Evolutionary conservation across 2,113 vertebrate genomes (phyloP).

Genomic region (Cromileptes altivelis): DNA sequence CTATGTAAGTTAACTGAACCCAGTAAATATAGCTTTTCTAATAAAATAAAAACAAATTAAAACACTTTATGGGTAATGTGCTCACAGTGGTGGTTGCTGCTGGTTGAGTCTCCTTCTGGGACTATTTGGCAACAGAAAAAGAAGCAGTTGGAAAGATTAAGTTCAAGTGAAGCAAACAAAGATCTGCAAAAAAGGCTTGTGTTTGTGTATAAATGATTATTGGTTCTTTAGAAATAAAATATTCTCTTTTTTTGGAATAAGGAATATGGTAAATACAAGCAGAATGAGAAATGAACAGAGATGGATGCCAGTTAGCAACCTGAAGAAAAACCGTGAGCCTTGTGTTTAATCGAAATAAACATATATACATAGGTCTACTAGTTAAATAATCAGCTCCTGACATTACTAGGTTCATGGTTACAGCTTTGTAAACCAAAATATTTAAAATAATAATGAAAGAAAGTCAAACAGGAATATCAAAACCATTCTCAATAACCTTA

Average conservation of each 20-base stretch:
- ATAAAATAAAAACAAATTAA: slow-evolving; percentile 18
- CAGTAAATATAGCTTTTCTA: not conserved
- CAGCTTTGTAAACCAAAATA: not conserved
- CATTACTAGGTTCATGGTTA: not conserved
- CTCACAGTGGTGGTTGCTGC: slow-evolving; percentile 81
- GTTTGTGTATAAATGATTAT: not conserved
- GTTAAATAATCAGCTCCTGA: not conserved
- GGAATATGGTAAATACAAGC: not conserved
- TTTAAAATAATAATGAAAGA: not conserved
- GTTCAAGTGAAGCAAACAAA: slow-evolving; percentile 48
- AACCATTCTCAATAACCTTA: not conserved
- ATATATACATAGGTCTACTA: no score
- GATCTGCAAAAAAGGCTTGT: slow-evolving; percentile 35
- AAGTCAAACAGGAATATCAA: not conserved
- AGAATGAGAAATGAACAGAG: not conserved
- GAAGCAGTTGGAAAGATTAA: slow-evolving; percentile 53
- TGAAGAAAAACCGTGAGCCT: not conserved
- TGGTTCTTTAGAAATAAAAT: slow-evolving; percentile 34
- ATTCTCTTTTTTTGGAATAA: not conserved
- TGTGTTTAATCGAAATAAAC: not conserved
- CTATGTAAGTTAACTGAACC: slow-evolving; percentile 1
- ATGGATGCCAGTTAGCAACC: slow-evolving; percentile 2
- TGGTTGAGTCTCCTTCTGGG: slow-evolving; percentile 77
- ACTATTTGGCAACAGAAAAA: slow-evolving; percentile 78
- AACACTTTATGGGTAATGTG: slow-evolving; percentile 34